Conservation (phyloP, 2,113 vertebrate species). For the Podarcis raffonei region DNA sequence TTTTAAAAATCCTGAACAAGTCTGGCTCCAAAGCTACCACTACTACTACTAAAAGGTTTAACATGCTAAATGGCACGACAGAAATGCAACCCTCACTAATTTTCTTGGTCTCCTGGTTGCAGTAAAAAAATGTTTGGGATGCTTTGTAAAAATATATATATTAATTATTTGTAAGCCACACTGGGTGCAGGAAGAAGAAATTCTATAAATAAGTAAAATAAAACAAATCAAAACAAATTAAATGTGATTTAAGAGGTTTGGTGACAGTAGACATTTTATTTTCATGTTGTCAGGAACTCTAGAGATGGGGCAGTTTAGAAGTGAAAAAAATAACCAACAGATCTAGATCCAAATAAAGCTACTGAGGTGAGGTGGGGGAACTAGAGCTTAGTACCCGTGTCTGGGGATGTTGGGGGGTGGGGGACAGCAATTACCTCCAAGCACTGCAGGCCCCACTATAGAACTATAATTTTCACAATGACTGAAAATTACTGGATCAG, state of each 20-base stretch:
- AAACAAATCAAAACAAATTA: background rate
- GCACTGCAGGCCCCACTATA: background rate
- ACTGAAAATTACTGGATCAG: background rate
- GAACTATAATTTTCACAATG: background rate
- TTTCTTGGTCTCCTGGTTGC: background rate
- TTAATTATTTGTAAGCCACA: background rate
- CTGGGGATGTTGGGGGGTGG: background rate
- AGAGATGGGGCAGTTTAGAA: background rate
- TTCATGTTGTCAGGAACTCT: background rate
- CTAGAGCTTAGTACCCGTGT: background rate
- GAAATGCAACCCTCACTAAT: background rate
- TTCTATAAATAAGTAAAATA: background rate
- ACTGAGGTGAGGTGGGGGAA: no score
- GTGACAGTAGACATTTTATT: background rate
- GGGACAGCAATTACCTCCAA: background rate
- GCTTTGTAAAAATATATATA: background rate
- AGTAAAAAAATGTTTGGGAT: background rate
- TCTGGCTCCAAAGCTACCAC: background rate
- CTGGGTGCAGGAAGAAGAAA: no score
- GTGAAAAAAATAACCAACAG: background rate
- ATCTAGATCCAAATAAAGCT: background rate
- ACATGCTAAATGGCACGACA: background rate
- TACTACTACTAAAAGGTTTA: background rate
- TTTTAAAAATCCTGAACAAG: background rate
- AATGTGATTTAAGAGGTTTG: background rate